Base-by-base conservation (phyloP, 2,797 vertebrate species). In the Peromyscus melanophrys region DNA sequence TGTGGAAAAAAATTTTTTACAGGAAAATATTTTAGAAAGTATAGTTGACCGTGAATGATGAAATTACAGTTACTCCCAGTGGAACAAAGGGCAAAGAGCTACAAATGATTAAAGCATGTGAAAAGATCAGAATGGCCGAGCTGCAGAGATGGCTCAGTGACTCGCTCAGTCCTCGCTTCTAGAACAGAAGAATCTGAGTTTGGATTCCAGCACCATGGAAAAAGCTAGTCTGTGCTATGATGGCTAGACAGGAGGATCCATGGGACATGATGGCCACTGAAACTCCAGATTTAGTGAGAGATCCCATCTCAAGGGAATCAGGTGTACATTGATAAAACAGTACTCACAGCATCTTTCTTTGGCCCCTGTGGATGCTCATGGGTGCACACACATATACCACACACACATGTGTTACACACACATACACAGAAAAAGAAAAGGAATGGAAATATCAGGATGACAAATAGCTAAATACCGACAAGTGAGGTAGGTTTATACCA, bases 11-110 rank as follows among this genome's bases (percentile, higher is more conserved):
- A 14, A 29, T 19, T 46, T 83, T 78, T 90, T 17, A 88, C 19
- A 27, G 43, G 71, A 46, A 90, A 94, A 63, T 92, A 37, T 31
- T 92, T 87, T 4, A 65, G 34, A 77, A 97, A 90, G 46, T 19
- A 87, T 92, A n/a, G 31, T 12, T 88, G 63, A 80, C 27, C 55
- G 43, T 75, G 61, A 76, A 94, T 67, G 61, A 80, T 93, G 76
- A 95, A 65, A 92, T 87, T 92, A 81, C 55, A 84, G 21, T 69
- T 57, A 78, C 67, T 93, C 27, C 31, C 31, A 52, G 6, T 75
- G 23, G 61, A 57, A 76, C 75, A 61, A 73, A 46, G 61, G 67
- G 8, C 61, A 71, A 82, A 94, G 73, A 93, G 89, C 77, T 14
- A 61, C 43, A 80, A 63, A 86, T 81, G 29, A 85, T 77, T 78